Base-by-base conservation (phyloP, 2,113 vertebrate genomes). In the Coptodon rendalli region DNA sequence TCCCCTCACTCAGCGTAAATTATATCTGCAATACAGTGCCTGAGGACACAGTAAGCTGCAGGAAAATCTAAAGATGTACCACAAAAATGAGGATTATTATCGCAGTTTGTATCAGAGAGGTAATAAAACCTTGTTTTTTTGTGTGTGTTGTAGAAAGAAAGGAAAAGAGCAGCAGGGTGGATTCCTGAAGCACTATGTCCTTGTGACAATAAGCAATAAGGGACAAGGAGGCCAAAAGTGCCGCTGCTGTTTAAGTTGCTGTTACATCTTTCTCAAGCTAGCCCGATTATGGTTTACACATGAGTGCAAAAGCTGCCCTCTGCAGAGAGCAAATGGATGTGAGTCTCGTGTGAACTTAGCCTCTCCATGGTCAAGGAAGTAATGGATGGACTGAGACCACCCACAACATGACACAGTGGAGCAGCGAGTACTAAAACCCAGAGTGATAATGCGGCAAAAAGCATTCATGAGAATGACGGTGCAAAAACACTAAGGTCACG, bases 271-370 rank as follows among this genome's bases (percentile, higher is more conserved):
- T 95, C 86, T 90, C 88, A 87, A 89, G 85, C 86, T 45, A 40
- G 91, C 89, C 88, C 93, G 93, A 93, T 94, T 94, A 95, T 93
- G 87, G 93, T 95, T 96, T 91, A 94, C 93, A 95, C 92, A 94
- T 90, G 89, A 94, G 91, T 88, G 89, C 93, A 95, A 95, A 93
- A 91, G 88, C 91, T 91, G 92, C 91, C 93, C 83, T 73, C 89
- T 89, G 90, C 92, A 90, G 63, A 85, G 80, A 92, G 84, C 87
- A 89, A 93, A 90, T 94, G 92, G 86, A 90, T 89, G 86, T 81
- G 83, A 89, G 91, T 92, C 94, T 94, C 80, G 83, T 94, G 93
- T 94, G 89, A 94, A 94, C 91, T 91, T 93, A 56, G 79, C 59
- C 90, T 95, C 89, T 89, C 82, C 27, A 36, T 90, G 92, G 92